Conservation (phyloP, 2,888 invertebrate species). For the Dolomedes plantarius region DNA sequence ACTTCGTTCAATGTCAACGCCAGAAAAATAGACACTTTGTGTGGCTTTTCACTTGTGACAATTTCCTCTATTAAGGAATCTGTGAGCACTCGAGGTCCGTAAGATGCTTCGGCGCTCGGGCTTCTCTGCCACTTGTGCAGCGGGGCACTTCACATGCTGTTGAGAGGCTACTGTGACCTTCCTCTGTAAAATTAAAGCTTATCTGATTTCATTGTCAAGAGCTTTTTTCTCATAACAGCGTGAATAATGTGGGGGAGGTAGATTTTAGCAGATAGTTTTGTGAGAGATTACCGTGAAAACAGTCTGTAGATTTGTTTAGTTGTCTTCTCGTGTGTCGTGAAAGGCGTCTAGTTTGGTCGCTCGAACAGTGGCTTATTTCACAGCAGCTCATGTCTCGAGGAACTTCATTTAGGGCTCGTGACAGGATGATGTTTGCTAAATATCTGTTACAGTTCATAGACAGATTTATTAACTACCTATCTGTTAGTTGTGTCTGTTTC, state of each 20-base stretch:
- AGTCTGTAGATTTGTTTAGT: too few relatives aligned
- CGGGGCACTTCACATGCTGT: constrained; percentile 4
- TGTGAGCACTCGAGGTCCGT: background rate
- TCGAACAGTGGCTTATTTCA: too few relatives aligned
- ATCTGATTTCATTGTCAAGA: constrained; percentile 28
- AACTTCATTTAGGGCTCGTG: too few relatives aligned
- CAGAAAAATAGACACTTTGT: constrained; percentile 8
- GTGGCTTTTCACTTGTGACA: constrained; percentile 14
- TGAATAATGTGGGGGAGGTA: background rate
- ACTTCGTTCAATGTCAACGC: background rate
- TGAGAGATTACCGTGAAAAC: too few relatives aligned
- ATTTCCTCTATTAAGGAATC: constrained; percentile 13
- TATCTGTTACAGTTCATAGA: too few relatives aligned
- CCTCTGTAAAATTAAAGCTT: constrained; percentile 15
- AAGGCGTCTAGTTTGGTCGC: too few relatives aligned
- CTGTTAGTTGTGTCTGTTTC: too few relatives aligned
- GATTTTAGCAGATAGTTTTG: background rate
- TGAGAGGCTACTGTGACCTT: constrained; percentile 12
- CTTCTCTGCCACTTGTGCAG: background rate
- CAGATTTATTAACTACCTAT: too few relatives aligned
- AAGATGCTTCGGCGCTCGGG: background rate
- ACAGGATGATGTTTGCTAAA: too few relatives aligned
- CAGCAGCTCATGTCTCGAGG: too few relatives aligned
- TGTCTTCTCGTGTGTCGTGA: too few relatives aligned
- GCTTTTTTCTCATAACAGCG: background rate